Percentiles rank a stretch among this genome's conserved stretches.
Evolutionary conservation across 2,797 vertebrate species (phyloP).

Genomic region (Esox masquinongy): DNA sequence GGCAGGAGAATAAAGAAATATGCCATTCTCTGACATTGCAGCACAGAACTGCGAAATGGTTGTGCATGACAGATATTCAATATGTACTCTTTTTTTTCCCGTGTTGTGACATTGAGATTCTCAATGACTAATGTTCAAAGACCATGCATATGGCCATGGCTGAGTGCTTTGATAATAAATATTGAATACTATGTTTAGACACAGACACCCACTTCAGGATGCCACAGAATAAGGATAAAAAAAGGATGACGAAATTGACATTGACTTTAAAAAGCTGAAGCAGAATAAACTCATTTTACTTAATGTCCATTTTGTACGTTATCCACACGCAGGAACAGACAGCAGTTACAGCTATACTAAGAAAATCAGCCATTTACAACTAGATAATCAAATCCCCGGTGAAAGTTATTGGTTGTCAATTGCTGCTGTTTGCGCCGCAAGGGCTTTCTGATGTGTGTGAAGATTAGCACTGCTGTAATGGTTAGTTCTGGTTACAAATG

Average conservation of each 20-base stretch:
- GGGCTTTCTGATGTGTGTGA: too few relatives aligned
- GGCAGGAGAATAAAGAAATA: slow-evolving; percentile 57
- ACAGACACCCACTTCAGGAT: neutral
- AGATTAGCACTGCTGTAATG: too few relatives aligned
- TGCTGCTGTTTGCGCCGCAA: too few relatives aligned
- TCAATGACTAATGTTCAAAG: neutral
- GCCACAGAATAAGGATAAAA: neutral
- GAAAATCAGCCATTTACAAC: too few relatives aligned
- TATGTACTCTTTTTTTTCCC: slow-evolving; percentile 13
- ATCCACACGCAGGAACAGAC: too few relatives aligned
- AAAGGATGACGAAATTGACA: neutral
- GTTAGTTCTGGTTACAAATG: too few relatives aligned
- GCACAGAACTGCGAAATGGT: slow-evolving; percentile 27
- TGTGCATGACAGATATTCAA: slow-evolving; percentile 14
- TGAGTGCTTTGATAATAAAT: neutral
- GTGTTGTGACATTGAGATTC: slow-evolving; percentile 2
- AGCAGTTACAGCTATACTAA: too few relatives aligned
- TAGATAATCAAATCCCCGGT: too few relatives aligned
- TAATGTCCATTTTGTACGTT: neutral
- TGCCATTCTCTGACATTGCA: slow-evolving; percentile 40
- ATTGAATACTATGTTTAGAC: slow-evolving; percentile 2
- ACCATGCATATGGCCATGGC: neutral
- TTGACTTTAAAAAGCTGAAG: neutral
- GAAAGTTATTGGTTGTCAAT: too few relatives aligned
- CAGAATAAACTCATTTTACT: neutral